Evolutionary conservation across 2,113 vertebrate species (phyloP), one percentile per base, ranked within the genome.

Genomic region (Microcebus jonahi): DNA sequence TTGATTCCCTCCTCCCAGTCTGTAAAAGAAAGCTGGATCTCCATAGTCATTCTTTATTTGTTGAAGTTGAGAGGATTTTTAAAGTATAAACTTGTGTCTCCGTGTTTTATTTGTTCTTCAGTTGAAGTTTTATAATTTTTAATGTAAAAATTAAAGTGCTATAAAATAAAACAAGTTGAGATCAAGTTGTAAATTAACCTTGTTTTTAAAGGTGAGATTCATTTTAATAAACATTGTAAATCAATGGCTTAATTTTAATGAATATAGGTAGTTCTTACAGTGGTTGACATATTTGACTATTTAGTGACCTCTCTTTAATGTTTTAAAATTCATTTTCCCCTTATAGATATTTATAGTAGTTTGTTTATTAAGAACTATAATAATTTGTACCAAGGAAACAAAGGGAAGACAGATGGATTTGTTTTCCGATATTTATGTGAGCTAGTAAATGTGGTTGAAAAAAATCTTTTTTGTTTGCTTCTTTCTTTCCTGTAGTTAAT

Each of bases 391-490:
- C 98, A 98, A 98, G 97, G 90, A 98, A 97, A 90, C 97, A 91
- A 97, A 98, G 97, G 98, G 94, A 98, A 98, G 92, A 96, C 55
- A 65, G 92, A 97, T 98, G 96, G 91, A 90, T 97, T 92, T 73
- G 90, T 98, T 96, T 98, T 97, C 65, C 98, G 65, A 77, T 99
- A 98, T 99, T 98, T 98, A 98, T 98, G 96, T 98, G 97, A 98
- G 71, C 23, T 97, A 98, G 98, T 98, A 98, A 99, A 99, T 98
- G 71, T 98, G 98, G 65, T 98, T 98, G 97, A 96, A 90, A 98
- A 98, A 98, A 90, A 45, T 48, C 12, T 73, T 55, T 86, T 87
- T 53, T 48, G 75, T 85, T 77, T 95, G 89, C 94, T 88, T 94
- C 11, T 89, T 79, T 96, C 88, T 95, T 92, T 95, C 57, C 70